phyloP scores from a whole-genome alignment of 92 coral and sea anemone species.

The Zoanthus gigantus region DNA sequence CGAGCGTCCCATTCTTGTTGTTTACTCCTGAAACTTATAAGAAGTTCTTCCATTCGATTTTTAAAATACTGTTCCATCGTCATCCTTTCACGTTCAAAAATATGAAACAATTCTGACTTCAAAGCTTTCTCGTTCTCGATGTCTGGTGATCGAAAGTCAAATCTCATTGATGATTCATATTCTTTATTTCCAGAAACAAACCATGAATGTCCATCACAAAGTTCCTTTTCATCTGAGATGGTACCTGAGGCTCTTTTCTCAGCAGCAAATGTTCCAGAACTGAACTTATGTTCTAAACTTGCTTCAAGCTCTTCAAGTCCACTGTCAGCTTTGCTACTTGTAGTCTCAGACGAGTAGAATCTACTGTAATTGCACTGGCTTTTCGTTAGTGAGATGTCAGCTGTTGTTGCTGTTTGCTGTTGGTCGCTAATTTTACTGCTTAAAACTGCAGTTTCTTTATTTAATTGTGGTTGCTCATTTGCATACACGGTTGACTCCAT shows the following conservation, averaged over 20 bases:
- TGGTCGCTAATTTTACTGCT: conserved; percentile 16
- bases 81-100: conserved; percentile 89
- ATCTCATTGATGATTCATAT: conserved; percentile 22
- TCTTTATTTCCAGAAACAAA: conserved; percentile 13
- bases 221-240: conserved; percentile 8
- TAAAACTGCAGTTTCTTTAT: conserved; percentile 15
- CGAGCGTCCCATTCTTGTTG: conserved; percentile 87
- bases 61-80: conserved; percentile 85
- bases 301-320: conserved; percentile 35
- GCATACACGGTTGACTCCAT: conserved; percentile 28
- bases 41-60: conserved; percentile 80
- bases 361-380: not conserved
- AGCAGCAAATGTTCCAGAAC: not conserved
- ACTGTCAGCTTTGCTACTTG: conserved; percentile 40
- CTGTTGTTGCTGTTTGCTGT: not conserved
- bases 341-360: conserved; percentile 25
- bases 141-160: conserved; percentile 33
- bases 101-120: conserved; percentile 85
- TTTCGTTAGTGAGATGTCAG: conserved; percentile 8
- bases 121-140: conserved; percentile 76
- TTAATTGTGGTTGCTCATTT: not conserved
- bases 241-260: not conserved
- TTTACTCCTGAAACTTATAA: conserved; percentile 69
- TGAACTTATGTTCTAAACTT: not conserved
- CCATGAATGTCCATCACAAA: conserved; percentile 8